Percentiles rank a stretch among this genome's conserved stretches.
phyloP scores from a whole-genome alignment of 2,888 invertebrate genomes.

The Melieria omissa region DNA sequence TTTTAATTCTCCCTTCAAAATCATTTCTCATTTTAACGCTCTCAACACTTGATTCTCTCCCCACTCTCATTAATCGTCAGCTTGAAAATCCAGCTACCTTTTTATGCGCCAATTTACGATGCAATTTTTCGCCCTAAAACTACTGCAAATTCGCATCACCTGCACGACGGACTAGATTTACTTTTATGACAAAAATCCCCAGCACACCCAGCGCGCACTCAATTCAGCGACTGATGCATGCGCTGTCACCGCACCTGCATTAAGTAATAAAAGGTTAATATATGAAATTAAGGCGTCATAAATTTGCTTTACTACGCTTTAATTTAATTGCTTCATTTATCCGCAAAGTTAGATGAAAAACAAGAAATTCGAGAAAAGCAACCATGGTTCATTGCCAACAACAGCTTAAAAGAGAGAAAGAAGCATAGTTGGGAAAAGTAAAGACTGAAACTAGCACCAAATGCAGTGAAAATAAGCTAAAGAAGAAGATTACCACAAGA shows the following conservation, averaged over 20 bases:
- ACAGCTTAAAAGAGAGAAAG: too few species aligned
- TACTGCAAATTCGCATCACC: not conserved
- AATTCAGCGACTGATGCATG: not conserved
- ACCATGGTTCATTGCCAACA: too few species aligned
- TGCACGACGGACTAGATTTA: constrained; percentile 28
- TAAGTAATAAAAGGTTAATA: constrained; percentile 57
- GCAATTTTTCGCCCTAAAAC: constrained; percentile 16
- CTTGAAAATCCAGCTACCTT: not conserved
- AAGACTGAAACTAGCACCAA: too few species aligned
- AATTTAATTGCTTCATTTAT: constrained; percentile 58
- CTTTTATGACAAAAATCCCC: constrained; percentile 24
- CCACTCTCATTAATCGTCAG: not conserved
- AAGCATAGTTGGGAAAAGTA: too few species aligned
- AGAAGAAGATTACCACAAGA: too few species aligned
- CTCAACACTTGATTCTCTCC: not conserved
- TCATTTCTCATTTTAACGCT: not conserved
- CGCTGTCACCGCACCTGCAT: not conserved
- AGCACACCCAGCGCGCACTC: constrained; percentile 21
- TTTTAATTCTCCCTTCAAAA: not conserved
- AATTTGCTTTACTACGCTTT: constrained; percentile 59
- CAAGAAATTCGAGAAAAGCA: not conserved
- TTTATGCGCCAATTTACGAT: constrained; percentile 19
- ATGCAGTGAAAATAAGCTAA: too few species aligned
- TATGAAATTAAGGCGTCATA: constrained; percentile 60
- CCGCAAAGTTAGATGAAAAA: constrained; percentile 6